Percentiles rank a stretch among this genome's conserved stretches.
Evolutionary conservation across 2,888 invertebrate species (phyloP).

Genomic region (Agrenia bidenticulata): DNA sequence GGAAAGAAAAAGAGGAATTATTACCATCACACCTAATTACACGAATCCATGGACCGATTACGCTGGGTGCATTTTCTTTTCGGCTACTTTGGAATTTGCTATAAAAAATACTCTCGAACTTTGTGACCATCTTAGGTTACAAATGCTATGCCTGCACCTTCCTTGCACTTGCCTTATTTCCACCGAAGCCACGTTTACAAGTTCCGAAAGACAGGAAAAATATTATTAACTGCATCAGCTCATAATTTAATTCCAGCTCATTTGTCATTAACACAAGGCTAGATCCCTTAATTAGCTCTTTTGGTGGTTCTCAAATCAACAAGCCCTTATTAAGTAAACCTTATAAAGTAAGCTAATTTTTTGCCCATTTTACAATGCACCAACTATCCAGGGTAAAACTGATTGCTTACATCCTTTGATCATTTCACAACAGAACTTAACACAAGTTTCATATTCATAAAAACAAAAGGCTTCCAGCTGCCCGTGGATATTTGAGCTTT

Average conservation of each 20-base stretch:
- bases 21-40: constrained; percentile 6
- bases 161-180: no score
- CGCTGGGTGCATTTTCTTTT: neutral
- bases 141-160: no score
- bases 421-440: no score
- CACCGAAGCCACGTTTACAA: no score
- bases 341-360: no score
- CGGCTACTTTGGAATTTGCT: neutral
- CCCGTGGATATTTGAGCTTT: no score
- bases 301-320: constrained; percentile 1
- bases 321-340: constrained; percentile 1
- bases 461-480: no score
- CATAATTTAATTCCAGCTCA: constrained; percentile 9
- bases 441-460: no score
- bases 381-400: no score
- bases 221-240: neutral
- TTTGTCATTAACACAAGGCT: neutral
- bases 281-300: constrained; percentile 3
- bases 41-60: neutral
- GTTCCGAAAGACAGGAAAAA: neutral
- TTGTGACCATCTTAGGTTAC: neutral
- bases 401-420: no score
- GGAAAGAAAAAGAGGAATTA: neutral
- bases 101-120: neutral
- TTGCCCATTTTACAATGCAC: no score